These are phyloP conservation scores for Drosophila arizonae DNA, from an alignment of 1,140 invertebrate species.

Conservation along the genomic window DNA sequence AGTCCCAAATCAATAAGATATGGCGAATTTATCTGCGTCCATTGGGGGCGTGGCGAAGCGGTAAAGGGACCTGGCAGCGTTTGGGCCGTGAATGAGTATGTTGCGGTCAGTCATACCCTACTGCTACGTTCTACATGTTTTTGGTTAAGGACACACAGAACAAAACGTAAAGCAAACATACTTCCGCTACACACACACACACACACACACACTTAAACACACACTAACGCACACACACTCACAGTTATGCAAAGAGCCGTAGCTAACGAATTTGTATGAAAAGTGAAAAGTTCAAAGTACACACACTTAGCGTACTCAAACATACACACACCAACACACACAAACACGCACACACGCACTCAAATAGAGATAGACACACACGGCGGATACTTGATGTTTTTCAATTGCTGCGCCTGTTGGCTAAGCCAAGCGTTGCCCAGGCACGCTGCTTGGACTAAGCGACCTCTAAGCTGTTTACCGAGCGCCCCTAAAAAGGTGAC, in stretches of 20 bases:
- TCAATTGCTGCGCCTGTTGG: slow-evolving; percentile 33
- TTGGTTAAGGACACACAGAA: slow-evolving; percentile 66
- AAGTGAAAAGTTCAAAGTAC: slow-evolving; percentile 78
- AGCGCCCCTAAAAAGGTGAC: neutral
- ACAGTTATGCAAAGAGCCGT: slow-evolving; percentile 3
- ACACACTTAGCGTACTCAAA: slow-evolving; percentile 72
- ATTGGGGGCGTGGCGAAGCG: no score
- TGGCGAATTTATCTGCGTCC: no score
- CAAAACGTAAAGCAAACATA: slow-evolving; percentile 73
- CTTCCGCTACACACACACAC: slow-evolving; percentile 26
- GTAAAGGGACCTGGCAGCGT: no score
- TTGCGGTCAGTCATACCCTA: no score
- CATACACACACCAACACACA: slow-evolving; percentile 38
- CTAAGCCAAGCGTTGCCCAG: slow-evolving; percentile 33
- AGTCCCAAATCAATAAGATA: no score
- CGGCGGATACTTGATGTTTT: slow-evolving; percentile 67
- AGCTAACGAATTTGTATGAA: slow-evolving; percentile 62
- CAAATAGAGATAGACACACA: neutral
- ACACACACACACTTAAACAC: neutral
- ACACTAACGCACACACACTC: neutral
- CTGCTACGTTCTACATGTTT: slow-evolving; percentile 8
- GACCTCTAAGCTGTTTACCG: slow-evolving; percentile 43
- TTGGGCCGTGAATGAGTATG: no score
- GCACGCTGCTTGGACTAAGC: slow-evolving; percentile 41
- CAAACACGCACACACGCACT: neutral